Conservation (phyloP, 30 jellyfish, hydroid and myxozoan genomes). For the Rhopilema esculentum region DNA sequence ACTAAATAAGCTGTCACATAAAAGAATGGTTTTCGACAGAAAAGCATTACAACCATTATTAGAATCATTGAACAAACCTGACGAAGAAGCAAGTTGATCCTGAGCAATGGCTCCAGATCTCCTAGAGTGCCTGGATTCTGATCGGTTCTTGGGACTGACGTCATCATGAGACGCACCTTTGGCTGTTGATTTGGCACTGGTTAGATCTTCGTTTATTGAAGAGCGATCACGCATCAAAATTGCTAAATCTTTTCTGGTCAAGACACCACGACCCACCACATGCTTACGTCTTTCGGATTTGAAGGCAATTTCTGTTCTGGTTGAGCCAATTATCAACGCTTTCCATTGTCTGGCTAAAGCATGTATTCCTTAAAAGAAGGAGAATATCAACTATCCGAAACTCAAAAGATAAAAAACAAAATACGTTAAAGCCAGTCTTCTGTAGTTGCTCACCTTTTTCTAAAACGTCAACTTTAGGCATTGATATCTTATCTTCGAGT, state of each 20-base stretch:
- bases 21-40: neutral
- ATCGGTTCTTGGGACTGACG: neutral
- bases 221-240: constrained; percentile 70
- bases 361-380: constrained; percentile 68
- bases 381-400: neutral
- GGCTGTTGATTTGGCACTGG: neutral
- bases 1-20: neutral
- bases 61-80: neutral
- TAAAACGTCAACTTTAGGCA: constrained; percentile 65
- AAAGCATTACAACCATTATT: no score
- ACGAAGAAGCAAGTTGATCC: neutral
- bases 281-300: constrained; percentile 75
- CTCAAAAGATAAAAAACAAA: neutral
- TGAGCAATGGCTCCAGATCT: neutral
- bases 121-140: neutral
- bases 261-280: constrained; percentile 97
- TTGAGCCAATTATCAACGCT: constrained; percentile 94
- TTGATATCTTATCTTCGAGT: constrained; percentile 59
- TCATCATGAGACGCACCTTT: neutral
- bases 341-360: constrained; percentile 99
- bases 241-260: constrained; percentile 85
- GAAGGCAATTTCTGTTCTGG: constrained; percentile 73
- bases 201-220: neutral
- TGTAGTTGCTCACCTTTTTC: constrained; percentile 72
- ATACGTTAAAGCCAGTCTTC: neutral